These are phyloP conservation scores for Gavia stellata DNA, from an alignment of 2,113 vertebrate genomes.

Conservation along the genomic window DNA sequence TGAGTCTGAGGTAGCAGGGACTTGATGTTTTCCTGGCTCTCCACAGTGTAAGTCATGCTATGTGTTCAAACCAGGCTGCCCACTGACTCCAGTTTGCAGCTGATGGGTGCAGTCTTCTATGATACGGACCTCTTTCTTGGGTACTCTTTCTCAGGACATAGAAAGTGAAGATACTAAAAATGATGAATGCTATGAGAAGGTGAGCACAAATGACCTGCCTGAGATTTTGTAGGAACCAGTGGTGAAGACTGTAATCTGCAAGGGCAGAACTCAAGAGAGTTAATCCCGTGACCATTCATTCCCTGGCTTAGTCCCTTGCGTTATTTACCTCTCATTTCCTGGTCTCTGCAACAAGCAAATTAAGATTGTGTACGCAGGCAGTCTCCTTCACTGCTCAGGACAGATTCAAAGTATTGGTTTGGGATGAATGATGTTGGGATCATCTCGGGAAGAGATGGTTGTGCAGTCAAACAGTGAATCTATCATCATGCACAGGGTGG, in stretches of 20 bases:
- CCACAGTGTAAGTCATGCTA: too few species aligned
- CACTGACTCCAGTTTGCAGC: not conserved
- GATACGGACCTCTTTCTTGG: not conserved
- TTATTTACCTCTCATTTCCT: not conserved
- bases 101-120: not conserved
- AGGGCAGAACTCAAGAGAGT: not conserved
- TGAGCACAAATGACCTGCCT: not conserved
- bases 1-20: not conserved
- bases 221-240: not conserved
- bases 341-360: not conserved
- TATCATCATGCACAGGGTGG: too few species aligned
- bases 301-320: not conserved
- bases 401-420: not conserved
- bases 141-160: not conserved
- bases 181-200: not conserved
- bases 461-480: not conserved
- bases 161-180: too few species aligned
- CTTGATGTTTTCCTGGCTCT: not conserved
- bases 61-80: not conserved
- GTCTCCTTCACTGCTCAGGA: not conserved
- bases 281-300: not conserved
- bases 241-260: not conserved
- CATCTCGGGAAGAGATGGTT: not conserved
- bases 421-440: not conserved
- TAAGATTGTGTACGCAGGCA: not conserved